Evolutionary conservation across 1,140 invertebrate genomes (phyloP), one percentile per base, ranked within the genome.

Genomic region (Drosophila yakuba): DNA sequence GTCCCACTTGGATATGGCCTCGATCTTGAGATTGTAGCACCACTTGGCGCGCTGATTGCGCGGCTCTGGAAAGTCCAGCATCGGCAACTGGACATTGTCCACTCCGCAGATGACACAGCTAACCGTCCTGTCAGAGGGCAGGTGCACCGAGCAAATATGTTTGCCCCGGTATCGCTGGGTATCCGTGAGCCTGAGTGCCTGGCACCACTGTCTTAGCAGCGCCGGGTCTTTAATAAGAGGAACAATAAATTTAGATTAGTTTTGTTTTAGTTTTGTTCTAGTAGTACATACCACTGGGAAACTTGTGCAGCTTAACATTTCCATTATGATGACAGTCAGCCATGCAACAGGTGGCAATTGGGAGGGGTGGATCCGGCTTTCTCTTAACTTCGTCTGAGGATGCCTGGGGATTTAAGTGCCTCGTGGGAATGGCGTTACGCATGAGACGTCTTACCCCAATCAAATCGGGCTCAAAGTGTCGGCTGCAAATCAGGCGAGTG

Each of bases 1-100:
- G 36, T 89, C 85, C 85, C 85, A 84, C 43, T 89, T 89, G n/a
- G 84, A 54, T 48, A 89, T 68, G 32, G 77, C 32, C 7, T 81
- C 86, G 43, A 90, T 90, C 69, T 90, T 81, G 4, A 90, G 74
- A 75, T 90, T 90, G 25, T 90, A 73, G 58, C 85, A 90, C 85
- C 85, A 90, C 50, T 90, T 90, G 32, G 81, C 63, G 2, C 84
- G 74, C 52, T 78, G 63, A 48, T 89, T 89, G 35, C 85, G 84
- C 47, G 80, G 64, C 23, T 74, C 80, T 7, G 84, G 84, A 41
- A 89, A 90, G 20, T 72, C 45, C 2, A 89, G 69, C 50, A 90
- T 44, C 11, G 85, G 84, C 51, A 80, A 51, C 60, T 78, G 73
- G 2, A 62, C 50, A 7, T 78, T 48, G 11, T 89, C 67, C 2